Percentiles rank a stretch among this genome's conserved stretches.
Evolutionary conservation across 2,888 invertebrate species (phyloP).

Genomic region (Halictus ligatus): DNA sequence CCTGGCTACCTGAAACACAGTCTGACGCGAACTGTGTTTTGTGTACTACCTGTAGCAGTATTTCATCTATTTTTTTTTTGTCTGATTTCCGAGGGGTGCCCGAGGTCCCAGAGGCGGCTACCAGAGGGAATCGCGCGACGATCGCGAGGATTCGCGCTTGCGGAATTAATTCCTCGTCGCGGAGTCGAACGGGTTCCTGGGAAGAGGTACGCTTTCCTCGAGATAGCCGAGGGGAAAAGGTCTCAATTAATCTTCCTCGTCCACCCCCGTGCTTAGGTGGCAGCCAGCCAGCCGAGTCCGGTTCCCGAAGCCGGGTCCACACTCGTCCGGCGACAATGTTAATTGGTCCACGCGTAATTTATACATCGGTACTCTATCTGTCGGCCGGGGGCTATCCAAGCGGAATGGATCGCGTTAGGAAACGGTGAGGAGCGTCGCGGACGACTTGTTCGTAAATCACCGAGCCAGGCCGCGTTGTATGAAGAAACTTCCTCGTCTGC

Average conservation of each 20-base stretch:
- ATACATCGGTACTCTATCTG: slow-evolving; percentile 59
- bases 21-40: background rate
- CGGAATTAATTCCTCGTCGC: slow-evolving; percentile 47
- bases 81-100: background rate
- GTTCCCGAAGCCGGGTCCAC: slow-evolving; percentile 48
- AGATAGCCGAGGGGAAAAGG: slow-evolving; percentile 44
- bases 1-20: background rate
- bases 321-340: slow-evolving; percentile 66
- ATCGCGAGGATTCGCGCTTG: slow-evolving; percentile 29
- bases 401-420: slow-evolving; percentile 62
- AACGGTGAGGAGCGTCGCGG: slow-evolving; percentile 53
- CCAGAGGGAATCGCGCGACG: slow-evolving; percentile 1
- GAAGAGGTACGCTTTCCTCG: slow-evolving; percentile 33
- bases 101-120: background rate
- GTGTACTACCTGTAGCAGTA: background rate
- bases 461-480: slow-evolving; percentile 26
- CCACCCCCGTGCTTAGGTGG: slow-evolving; percentile 44
- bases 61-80: background rate
- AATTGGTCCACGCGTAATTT: slow-evolving; percentile 70
- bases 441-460: slow-evolving; percentile 67
- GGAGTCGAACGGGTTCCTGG: slow-evolving; percentile 34
- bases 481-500: slow-evolving; percentile 36
- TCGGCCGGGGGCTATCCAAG: slow-evolving; percentile 39
- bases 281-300: slow-evolving; percentile 28
- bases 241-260: slow-evolving; percentile 62